These are phyloP conservation scores for Cheilinus undulatus DNA, from an alignment of 2,113 vertebrate genomes.

Conservation along the genomic window DNA sequence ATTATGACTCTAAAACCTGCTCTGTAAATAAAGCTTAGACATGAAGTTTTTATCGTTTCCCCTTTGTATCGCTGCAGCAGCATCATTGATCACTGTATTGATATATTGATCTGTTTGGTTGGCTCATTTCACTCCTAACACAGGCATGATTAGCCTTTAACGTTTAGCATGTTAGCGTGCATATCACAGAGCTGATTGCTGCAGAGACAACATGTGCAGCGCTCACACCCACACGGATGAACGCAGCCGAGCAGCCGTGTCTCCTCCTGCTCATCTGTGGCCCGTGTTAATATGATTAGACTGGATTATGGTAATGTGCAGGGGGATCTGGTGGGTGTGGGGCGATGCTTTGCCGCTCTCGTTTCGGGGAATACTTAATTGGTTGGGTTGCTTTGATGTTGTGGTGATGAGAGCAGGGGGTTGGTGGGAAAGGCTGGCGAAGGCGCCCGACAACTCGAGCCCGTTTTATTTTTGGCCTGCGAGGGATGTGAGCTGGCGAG, in stretches of 20 bases:
- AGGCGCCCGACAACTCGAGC: constrained; percentile 52
- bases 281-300: constrained; percentile 83
- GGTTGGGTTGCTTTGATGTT: constrained; percentile 82
- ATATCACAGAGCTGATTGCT: constrained; percentile 2
- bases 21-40: neutral
- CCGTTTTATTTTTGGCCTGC: constrained; percentile 69
- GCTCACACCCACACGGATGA: constrained; percentile 27
- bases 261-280: constrained; percentile 75
- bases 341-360: constrained; percentile 75
- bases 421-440: constrained; percentile 54
- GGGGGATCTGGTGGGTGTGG: constrained; percentile 67
- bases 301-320: constrained; percentile 83
- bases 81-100: neutral
- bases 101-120: neutral
- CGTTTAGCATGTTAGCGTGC: neutral
- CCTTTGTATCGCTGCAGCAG: neutral
- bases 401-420: constrained; percentile 64
- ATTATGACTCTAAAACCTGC: neutral
- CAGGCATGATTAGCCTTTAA: neutral
- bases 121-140: neutral
- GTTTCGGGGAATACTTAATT: constrained; percentile 82
- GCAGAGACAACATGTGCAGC: constrained; percentile 29
- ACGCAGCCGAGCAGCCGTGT: constrained; percentile 42
- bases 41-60: neutral
- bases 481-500: constrained; percentile 55